Base-by-base conservation (phyloP, 2,113 vertebrate species). In the Dasyurus viverrinus region DNA sequence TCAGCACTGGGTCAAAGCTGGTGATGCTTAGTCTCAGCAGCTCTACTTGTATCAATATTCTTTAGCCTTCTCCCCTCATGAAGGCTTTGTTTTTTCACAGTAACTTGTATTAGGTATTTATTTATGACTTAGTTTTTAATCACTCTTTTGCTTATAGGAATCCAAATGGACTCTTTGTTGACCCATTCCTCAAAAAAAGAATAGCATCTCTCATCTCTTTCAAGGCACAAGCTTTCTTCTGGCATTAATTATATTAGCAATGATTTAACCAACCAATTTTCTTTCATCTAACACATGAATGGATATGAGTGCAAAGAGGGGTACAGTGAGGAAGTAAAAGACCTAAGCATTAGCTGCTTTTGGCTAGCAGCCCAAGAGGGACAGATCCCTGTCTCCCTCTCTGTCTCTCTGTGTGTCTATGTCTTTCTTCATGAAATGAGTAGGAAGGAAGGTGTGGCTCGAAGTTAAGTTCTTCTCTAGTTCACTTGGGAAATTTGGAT, bases 151-250 rank as follows among this genome's bases (percentile, higher is more conserved):
- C 19, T 84, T 42, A 42, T 22, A 42, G 68, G n/a, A 84, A 42
- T 23, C n/a, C 16, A 84, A 84, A 84, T 84, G 19, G n/a, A 84
- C 19, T 84, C n/a, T 42, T 23, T 84, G 68, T 84, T 42, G 16
- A 84, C 68, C 68, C 68, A 84, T 42, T 16, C n/a, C 68, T 42
- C 68, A 84, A 22, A 84, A 84, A 42, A 84, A n/a, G 68, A 84
- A 84, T 42, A 84, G 92, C 55, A n/a, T 90, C 68, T 84, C 48
- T 11, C 36, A 6, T 91, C 90, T 98, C 95, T 97, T 92, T 90
- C 94, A 96, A 95, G 96, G 92, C 96, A 97, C 95, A 96, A 95
- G 95, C 95, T 54, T 89, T 68, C 60, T 95, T 97, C 68, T 84
- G n/a, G 16, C 36, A 84, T 84, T 84, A 84, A 84, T 84, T n/a